Conservation (phyloP, 2,888 invertebrate species). For the Frankliniella intonsa region DNA sequence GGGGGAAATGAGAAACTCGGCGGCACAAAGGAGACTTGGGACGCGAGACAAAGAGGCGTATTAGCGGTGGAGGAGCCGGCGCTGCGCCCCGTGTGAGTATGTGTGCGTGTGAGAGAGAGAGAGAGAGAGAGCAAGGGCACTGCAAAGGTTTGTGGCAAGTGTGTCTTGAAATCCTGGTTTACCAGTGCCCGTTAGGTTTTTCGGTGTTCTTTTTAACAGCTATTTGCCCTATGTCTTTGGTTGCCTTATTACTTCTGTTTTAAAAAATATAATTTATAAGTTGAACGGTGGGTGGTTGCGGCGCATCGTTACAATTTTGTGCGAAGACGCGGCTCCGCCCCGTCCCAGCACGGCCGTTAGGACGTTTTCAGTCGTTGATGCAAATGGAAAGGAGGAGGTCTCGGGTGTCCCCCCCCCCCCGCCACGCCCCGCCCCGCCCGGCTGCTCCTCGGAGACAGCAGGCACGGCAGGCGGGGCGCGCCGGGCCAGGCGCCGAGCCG, state of each 20-base stretch:
- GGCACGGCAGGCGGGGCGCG: neutral
- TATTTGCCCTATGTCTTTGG: too few species aligned
- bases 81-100: neutral
- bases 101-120: neutral
- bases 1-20: slow-evolving; percentile 19
- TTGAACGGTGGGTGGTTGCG: too few species aligned
- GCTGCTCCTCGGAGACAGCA: neutral
- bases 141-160: too few species aligned
- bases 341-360: too few species aligned
- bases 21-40: slow-evolving; percentile 14
- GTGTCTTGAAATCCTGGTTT: too few species aligned
- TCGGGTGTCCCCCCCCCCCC: neutral
- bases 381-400: neutral
- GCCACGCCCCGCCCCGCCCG: neutral
- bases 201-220: too few species aligned
- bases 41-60: slow-evolving; percentile 18
- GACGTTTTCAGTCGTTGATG: neutral
- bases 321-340: too few species aligned
- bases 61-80: neutral
- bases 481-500: neutral
- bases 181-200: too few species aligned
- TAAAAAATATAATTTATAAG: too few species aligned
- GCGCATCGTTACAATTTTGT: too few species aligned
- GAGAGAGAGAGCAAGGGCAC: too few species aligned
- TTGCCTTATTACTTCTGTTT: too few species aligned